Conservation (phyloP, 2,113 vertebrate species). For the Urocitellus parryii region DNA sequence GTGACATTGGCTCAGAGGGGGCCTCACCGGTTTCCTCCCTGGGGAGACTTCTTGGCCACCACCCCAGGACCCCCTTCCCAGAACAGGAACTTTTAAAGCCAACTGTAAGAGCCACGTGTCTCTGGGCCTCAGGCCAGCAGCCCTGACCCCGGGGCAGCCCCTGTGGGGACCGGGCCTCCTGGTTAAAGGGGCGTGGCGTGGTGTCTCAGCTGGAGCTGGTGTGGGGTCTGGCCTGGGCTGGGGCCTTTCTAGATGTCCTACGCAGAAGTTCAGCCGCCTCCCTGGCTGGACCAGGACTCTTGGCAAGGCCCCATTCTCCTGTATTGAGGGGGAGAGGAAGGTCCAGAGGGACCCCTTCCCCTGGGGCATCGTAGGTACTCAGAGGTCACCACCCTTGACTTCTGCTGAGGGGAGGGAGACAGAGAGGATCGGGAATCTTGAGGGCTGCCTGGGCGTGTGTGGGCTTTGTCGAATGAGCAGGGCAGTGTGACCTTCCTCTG, state of each 20-base stretch:
- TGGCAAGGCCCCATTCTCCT: not conserved
- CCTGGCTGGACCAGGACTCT: not conserved
- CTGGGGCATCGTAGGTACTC: not conserved
- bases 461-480: not conserved
- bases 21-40: not conserved
- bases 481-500: not conserved
- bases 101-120: rapidly evolving
- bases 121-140: not conserved
- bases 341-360: not conserved
- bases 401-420: not conserved
- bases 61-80: not conserved
- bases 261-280: rapidly evolving
- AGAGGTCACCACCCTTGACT: not conserved
- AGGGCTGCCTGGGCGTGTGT: rapidly evolving
- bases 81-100: not conserved
- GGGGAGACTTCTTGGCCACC: too few relatives aligned
- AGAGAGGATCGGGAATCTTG: not conserved
- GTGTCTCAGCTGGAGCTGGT: not conserved
- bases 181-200: not conserved
- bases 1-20: rapidly evolving
- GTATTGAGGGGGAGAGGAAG: not conserved
- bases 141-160: not conserved
- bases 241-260: not conserved
- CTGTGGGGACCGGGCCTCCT: too few relatives aligned
- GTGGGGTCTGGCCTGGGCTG: too few relatives aligned